Evolutionary conservation across 1,140 invertebrate genomes (phyloP), one percentile per base, ranked within the genome.

Genomic region (Chlorops oryzae): DNA sequence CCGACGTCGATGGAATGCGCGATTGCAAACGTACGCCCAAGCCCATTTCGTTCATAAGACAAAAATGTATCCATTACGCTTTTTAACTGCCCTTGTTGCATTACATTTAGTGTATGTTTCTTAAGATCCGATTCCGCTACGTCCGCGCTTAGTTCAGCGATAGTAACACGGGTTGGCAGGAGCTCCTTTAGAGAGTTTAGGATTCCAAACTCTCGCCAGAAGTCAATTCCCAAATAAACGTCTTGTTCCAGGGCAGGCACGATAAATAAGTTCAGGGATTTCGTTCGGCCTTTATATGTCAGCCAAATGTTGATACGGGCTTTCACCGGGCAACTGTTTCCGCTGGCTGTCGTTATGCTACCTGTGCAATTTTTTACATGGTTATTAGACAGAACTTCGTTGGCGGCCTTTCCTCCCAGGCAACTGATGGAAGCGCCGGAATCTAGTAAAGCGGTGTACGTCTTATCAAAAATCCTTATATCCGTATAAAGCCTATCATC

Each of bases 201-300:
- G 23, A 54, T 24, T 2, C 41, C 37, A 46, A 50, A 54, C 10
- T 15, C 20, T 15, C 50, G n/a, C 49, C 44, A 52, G 40, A 55
- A 51, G 28, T 55, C 46, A 24, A 55, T 49, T 1, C 54, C 54
- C 15, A 46, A 52, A 22, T 43, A 47, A 10, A 55, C 10, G 13
- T 52, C 5, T 21, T 49, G 35, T 18, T 28, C 24, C 13, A 52
- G 39, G n/a, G 42, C 27, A 12, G 51, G 39, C 18, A 52, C 41
- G 15, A 50, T 41, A 10, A 47, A 18, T 35, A 56, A 50, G 17
- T 28, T 12, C 21, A 27, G 18, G 3, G 1, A 4, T 41, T 32
- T 27, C 21, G 1, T 12, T 15, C 20, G 12, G 12, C 28, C 41
- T 28, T n/a, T 39, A 27, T 25, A 41, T 17, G 4, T 20, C 4